Evolutionary conservation across 2,888 invertebrate genomes (phyloP), one percentile per base, ranked within the genome.

Genomic region (Gasteruption jaculator): DNA sequence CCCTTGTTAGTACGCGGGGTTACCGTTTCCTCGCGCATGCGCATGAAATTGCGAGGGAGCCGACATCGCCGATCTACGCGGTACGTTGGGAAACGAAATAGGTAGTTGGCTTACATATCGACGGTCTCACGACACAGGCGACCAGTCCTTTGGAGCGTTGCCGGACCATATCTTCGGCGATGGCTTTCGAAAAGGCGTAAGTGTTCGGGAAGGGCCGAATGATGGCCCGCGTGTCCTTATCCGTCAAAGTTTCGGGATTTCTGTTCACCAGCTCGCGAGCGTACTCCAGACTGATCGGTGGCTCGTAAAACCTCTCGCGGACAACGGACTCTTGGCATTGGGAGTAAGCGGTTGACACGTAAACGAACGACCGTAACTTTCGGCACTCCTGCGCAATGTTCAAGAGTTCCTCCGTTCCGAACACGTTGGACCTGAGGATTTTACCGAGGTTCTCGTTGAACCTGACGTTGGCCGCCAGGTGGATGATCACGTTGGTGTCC

Each of bases 401-500:
- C 4, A 87, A 60, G 41, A 88, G 69, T 49, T 82, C 76, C 51
- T 78, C 76, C 0, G 83, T 82, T 19, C 81, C 83, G 29, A 79
- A 68, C 5, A 88, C 80, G 65, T 88, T 88, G 66, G 85, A 81
- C 49, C 79, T 74, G 10, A 82, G 74, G 0, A 85, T 81, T 3
- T 71, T 58, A 60, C 78, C 75, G 16, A 89, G 68, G 21, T 76
- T 77, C 58, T 86, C 86, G 58, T 86, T 84, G 58, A 88, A 89
- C 52, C 80, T 74, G 6, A 88, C 82, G 1, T 84, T 85, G 2
- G 86, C 87, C 1, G 87, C 87, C 21, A 79, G 81, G 61, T 89
- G 87, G 63, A 89, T 79, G 10, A 89, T 78, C 10, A 85, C 72
- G 36, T 75, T 71, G 1, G 83, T 78, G n/a, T 76, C 67, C n/a